Base-by-base conservation (phyloP, 1,140 invertebrate species). In the Halesus radiatus region DNA sequence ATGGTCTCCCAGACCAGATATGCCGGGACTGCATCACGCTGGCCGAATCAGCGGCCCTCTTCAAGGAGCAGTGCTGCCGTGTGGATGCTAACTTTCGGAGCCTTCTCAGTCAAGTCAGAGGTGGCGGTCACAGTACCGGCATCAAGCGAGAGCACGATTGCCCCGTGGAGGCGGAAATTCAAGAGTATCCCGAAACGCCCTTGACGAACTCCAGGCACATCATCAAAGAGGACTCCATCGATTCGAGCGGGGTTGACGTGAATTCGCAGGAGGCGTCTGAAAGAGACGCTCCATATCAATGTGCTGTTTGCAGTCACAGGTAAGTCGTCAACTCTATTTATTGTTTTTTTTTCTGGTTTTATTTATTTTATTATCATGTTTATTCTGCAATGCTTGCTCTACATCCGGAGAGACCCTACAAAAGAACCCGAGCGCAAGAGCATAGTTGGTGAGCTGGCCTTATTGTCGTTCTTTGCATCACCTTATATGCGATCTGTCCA, bases 61-160 rank as follows among this genome's bases (percentile, higher is more conserved):
- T 82, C 50, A 82, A 82, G 68, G 74, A 82, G 15, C 81, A 76
- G 20, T 82, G 81, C 26, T 66, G 73, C n/a, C 56, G 53, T 53
- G 45, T 73, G 2, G 81, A 82, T 20, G 62, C 78, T 2, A 62
- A 53, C 1, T 80, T 79, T 13, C 79, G 74, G 54, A 73, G 32
- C n/a, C n/a, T 76, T 37, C 13, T 76, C 18, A 18, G 18, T 26
- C 32, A 64, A 16, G 26, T 64, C 54, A 56, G 54, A 16, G 26
- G 32, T 15, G 62, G 62, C 2, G 20, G 22, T 58, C n/a, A 13
- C 10, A 45, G 37, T 10, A 13, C 37, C 37, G 10, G 37, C 8
- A 78, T 78, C 20, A 78, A 81, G 23, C 74, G 53, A 20, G 80
- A 81, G 37, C 5, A 73, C 1, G 66, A 79, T 8, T 56, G 60